Base-by-base conservation (phyloP, 2,113 vertebrate species). In the Toxostoma redivivum region DNA sequence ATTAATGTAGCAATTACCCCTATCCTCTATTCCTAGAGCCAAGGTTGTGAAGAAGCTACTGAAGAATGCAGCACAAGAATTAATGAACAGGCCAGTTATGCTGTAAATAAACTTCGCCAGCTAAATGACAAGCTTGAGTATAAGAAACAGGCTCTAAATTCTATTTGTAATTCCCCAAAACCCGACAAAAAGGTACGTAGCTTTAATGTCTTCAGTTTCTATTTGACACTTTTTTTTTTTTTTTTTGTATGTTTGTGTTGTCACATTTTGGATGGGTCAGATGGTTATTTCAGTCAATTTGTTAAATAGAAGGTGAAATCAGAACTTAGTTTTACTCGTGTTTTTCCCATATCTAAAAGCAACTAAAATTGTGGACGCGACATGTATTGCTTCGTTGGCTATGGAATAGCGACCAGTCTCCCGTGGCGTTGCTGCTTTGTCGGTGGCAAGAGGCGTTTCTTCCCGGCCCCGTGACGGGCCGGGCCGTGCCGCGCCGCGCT, bases 101-200 rank as follows among this genome's bases (percentile, higher is more conserved):
- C 99, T 69, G 98, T 98, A 38, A 99, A 98, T 76, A 99, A 99
- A 92, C 98, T 99, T 21, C 98, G 98, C 48, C 98, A 99, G 86
- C 98, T 99, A 58, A 99, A 98, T 64, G 99, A 99, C 97, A 99
- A 99, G 70, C 99, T 99, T 85, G 99, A 99, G 74, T 99, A 99
- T 96, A 99, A 99, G 96, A 98, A 98, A 37, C 99, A 99, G 95
- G 99, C 99, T 74, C 98, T 99, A 72, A 99, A 98, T 96, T 99
- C 99, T 62, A 98, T 99, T 94, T 99, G 99, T 95, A 99, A 98
- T 47, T 99, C 99, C 65, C 99, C 99, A 82, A 99, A 99, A 96
- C 99, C 99, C 9, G 99, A 99, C 98, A 99, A 99, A 97, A 99
- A 99, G 99, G 99, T 99, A 96, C 7, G 11, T 30, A 56, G 9